Conservation (phyloP, 2,113 vertebrate species). For the Centropristis striata region DNA sequence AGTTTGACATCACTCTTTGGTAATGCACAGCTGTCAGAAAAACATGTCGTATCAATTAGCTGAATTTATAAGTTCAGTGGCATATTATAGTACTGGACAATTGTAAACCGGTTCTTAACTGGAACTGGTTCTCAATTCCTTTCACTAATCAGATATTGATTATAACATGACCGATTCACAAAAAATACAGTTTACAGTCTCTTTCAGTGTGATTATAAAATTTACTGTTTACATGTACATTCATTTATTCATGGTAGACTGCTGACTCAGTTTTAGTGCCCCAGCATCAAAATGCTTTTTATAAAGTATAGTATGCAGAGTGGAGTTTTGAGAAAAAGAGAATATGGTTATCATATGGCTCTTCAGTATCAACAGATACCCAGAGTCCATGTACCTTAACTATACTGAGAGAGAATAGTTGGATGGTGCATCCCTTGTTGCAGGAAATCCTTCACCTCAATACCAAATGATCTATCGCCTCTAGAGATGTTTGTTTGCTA, state of each 20-base stretch:
- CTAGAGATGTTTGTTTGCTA: background rate
- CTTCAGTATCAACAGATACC: background rate
- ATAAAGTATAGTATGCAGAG: background rate
- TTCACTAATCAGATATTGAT: background rate
- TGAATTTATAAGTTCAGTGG: too few relatives aligned
- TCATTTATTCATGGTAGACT: background rate
- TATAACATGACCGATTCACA: background rate
- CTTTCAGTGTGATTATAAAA: background rate
- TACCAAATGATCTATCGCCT: background rate
- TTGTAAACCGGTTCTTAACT: too few relatives aligned
- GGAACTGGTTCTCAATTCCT: too few relatives aligned
- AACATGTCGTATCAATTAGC: too few relatives aligned
- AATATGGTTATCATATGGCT: background rate
- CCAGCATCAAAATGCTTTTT: background rate
- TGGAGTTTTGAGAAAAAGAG: background rate
- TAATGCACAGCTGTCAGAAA: too few relatives aligned
- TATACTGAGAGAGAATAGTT: background rate
- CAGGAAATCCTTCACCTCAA: background rate
- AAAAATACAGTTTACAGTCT: background rate
- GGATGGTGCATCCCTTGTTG: background rate
- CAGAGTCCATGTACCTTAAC: background rate
- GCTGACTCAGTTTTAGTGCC: background rate
- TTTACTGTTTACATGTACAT: background rate
- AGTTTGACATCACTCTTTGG: too few relatives aligned
- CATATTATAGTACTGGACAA: too few relatives aligned